A percentile compares a stretch with the other conserved stretches of the same genome.
These are phyloP conservation scores for Ciconia boyciana DNA, from an alignment of 2,113 vertebrate species.

Conservation along the genomic window DNA sequence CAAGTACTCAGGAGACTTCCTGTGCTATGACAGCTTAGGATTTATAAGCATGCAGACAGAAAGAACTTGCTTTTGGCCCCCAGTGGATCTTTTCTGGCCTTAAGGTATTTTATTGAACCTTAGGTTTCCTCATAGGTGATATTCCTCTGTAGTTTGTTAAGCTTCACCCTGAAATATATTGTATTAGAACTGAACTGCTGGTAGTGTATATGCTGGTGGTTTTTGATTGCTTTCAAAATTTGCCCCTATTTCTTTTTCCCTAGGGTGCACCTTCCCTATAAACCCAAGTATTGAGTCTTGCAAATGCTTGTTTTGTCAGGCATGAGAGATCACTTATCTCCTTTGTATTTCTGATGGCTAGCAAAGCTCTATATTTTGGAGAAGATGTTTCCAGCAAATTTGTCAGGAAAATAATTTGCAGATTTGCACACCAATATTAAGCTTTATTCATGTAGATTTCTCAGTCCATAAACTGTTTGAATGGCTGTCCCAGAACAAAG, in stretches of 20 bases:
- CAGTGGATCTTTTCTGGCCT: neutral
- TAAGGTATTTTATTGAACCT: neutral
- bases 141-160: neutral
- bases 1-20: neutral
- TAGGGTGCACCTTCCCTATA: neutral
- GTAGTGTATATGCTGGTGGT: neutral
- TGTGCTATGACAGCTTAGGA: neutral
- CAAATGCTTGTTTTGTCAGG: neutral
- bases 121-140: neutral
- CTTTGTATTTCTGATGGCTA: neutral
- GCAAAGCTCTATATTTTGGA: neutral
- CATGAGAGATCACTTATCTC: neutral
- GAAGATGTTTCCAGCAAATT: neutral
- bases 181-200: neutral
- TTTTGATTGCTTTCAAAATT: neutral
- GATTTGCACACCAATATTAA: neutral
- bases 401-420: neutral
- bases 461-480: constrained; percentile 19
- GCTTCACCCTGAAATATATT: neutral
- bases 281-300: neutral
- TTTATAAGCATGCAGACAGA: neutral
- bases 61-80: neutral
- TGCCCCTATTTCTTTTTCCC: neutral
- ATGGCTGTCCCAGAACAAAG: constrained; percentile 34
- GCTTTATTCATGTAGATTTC: constrained; percentile 4